Conservation (phyloP, 2,888 invertebrate genomes). For the Syritta pipiens region DNA sequence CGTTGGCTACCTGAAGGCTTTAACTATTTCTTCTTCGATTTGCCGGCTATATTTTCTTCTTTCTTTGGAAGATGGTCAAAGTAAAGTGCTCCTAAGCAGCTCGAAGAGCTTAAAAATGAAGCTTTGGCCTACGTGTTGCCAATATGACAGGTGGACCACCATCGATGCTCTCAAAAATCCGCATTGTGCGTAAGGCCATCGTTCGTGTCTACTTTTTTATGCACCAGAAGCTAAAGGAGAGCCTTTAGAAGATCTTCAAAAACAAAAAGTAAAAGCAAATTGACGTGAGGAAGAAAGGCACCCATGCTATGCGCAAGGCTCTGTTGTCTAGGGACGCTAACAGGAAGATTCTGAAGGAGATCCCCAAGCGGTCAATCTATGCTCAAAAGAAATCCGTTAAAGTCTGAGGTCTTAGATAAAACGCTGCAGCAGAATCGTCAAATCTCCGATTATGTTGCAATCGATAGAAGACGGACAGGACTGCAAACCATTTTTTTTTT, state of each 20-base stretch:
- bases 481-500: no score
- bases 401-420: no score
- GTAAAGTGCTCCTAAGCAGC: constrained; percentile 98
- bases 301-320: constrained; percentile 95
- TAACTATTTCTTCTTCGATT: no score
- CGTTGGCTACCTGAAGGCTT: no score
- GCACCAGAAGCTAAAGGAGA: constrained; percentile 99
- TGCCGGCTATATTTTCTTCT: no score
- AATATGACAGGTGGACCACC: constrained; percentile 99
- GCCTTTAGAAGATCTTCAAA: constrained; percentile 95
- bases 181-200: constrained; percentile 98
- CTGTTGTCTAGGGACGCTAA: constrained; percentile 92
- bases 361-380: constrained; percentile 91
- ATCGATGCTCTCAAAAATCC: constrained; percentile 98
- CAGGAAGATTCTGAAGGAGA: constrained; percentile 93
- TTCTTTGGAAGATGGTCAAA: no score
- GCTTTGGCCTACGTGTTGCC: constrained; percentile 94
- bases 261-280: constrained; percentile 98
- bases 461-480: no score
- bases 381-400: constrained; percentile 95
- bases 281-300: constrained; percentile 98
- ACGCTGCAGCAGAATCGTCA: no score
- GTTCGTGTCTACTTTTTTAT: constrained; percentile 99
- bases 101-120: constrained; percentile 98
- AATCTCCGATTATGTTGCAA: no score